A percentile compares a stretch with the other conserved stretches of the same genome.
Conservation (phyloP, 2,888 invertebrate genomes). For the Drosophila antonietae region DNA sequence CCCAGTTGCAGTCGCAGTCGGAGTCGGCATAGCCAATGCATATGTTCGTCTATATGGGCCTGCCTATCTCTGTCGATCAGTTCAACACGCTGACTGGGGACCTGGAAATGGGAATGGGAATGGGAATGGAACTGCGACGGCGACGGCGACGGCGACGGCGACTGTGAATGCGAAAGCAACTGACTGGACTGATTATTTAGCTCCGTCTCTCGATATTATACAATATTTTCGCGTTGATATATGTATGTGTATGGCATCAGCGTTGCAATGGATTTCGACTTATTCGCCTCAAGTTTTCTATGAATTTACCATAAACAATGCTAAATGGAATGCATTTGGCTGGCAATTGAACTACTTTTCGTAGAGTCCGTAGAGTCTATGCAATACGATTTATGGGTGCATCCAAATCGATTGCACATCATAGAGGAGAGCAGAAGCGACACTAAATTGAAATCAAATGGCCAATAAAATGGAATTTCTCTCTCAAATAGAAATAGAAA, state of each 20-base stretch:
- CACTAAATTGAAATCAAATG: slow-evolving; percentile 40
- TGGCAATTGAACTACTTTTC: slow-evolving; percentile 73
- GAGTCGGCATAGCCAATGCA: slow-evolving; percentile 36
- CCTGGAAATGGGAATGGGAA: slow-evolving; percentile 30
- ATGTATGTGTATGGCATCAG: slow-evolving; percentile 33
- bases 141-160: slow-evolving; percentile 29
- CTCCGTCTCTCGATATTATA: slow-evolving; percentile 58
- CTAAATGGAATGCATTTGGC: slow-evolving; percentile 62
- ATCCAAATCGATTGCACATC: slow-evolving; percentile 36
- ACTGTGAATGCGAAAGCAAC: slow-evolving; percentile 23
- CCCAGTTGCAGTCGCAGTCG: not conserved
- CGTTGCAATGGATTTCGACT: slow-evolving; percentile 65
- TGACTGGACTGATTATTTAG: slow-evolving; percentile 42
- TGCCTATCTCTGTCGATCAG: slow-evolving; percentile 73
- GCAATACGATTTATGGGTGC: slow-evolving; percentile 37
- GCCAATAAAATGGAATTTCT: slow-evolving; percentile 32
- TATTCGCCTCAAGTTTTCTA: slow-evolving; percentile 64
- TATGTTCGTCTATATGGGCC: slow-evolving; percentile 49
- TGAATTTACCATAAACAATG: slow-evolving; percentile 70
- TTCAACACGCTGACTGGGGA: slow-evolving; percentile 51
- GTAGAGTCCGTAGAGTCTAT: slow-evolving; percentile 29
- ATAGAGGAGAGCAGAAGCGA: not conserved
- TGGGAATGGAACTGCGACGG: slow-evolving; percentile 7
- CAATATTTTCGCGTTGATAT: slow-evolving; percentile 70
- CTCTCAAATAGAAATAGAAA: slow-evolving; percentile 14